Percentiles rank a stretch among this genome's conserved stretches.
Conservation (phyloP, 2,113 vertebrate genomes). For the Brachyistius frenatus region DNA sequence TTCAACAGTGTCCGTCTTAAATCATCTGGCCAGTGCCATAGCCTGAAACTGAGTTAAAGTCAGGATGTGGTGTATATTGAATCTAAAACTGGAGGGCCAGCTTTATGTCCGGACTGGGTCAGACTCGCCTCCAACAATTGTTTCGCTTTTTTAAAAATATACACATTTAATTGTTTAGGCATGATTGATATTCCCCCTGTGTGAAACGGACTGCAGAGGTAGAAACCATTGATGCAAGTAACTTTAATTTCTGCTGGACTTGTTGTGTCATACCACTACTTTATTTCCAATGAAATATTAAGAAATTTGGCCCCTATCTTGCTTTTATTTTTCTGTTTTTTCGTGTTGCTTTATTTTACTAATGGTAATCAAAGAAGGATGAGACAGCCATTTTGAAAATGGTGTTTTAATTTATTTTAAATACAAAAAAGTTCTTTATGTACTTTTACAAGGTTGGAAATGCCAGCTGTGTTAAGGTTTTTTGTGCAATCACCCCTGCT, state of each 20-base stretch:
- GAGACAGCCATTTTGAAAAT: slow-evolving; percentile 63
- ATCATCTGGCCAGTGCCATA: background rate
- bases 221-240: slow-evolving; percentile 39
- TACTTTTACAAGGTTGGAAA: slow-evolving; percentile 53
- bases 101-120: background rate
- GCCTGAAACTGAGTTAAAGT: background rate
- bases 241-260: slow-evolving; percentile 32
- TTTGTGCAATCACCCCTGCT: slow-evolving; percentile 76
- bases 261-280: slow-evolving; percentile 71
- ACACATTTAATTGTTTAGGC: slow-evolving; percentile 1
- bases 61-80: too few species aligned
- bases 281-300: slow-evolving; percentile 38
- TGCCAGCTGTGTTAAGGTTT: slow-evolving; percentile 56
- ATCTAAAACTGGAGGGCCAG: background rate
- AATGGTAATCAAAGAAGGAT: slow-evolving; percentile 57
- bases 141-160: slow-evolving; percentile 5
- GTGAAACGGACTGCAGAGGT: slow-evolving; percentile 61
- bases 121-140: background rate
- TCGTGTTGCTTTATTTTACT: slow-evolving; percentile 22
- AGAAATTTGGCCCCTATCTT: slow-evolving; percentile 10
- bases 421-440: slow-evolving; percentile 39
- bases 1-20: too few species aligned
- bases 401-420: slow-evolving; percentile 75
- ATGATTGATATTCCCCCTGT: slow-evolving; percentile 31
- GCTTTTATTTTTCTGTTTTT: background rate